These are phyloP conservation scores for Ptilorrhoa leucosticta DNA, from an alignment of 2,113 vertebrate species.

Conservation along the genomic window DNA sequence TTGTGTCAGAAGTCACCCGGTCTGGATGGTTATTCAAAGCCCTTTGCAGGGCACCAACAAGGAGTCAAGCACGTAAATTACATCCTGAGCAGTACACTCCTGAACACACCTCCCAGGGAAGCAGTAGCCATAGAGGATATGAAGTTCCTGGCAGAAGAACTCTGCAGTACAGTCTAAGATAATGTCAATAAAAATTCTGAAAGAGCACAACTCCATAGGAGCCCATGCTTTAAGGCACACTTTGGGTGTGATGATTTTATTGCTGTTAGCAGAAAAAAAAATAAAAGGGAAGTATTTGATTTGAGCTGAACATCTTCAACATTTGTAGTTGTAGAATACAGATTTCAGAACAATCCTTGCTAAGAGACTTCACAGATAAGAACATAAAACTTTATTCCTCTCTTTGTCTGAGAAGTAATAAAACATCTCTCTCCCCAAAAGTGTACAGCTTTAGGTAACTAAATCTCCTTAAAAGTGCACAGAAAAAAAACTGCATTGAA, in stretches of 20 bases:
- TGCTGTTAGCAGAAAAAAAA: not conserved
- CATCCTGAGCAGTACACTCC: not conserved
- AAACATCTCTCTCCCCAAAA: not conserved
- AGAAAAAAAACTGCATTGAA: not conserved
- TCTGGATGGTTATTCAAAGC: fast-evolving
- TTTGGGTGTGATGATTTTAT: not conserved
- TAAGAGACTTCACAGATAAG: not conserved
- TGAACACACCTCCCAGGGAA: not conserved
- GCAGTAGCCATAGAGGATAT: not conserved
- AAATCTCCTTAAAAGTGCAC: not conserved
- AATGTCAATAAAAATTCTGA: not conserved
- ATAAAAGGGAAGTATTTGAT: not conserved
- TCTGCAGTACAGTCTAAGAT: not conserved
- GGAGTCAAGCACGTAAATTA: not conserved
- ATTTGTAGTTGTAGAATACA: not conserved
- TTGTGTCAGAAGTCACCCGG: not conserved
- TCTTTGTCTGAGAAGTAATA: not conserved
- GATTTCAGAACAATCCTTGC: not conserved
- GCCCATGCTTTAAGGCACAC: not conserved
- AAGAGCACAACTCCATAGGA: not conserved
- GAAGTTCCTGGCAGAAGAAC: not conserved
- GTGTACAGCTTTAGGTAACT: not conserved
- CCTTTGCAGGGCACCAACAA: not conserved
- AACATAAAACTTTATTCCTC: not conserved
- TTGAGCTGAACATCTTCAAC: not conserved